Base-by-base conservation (phyloP, 2,888 invertebrate genomes). In the Neuroscelio doddi region DNA sequence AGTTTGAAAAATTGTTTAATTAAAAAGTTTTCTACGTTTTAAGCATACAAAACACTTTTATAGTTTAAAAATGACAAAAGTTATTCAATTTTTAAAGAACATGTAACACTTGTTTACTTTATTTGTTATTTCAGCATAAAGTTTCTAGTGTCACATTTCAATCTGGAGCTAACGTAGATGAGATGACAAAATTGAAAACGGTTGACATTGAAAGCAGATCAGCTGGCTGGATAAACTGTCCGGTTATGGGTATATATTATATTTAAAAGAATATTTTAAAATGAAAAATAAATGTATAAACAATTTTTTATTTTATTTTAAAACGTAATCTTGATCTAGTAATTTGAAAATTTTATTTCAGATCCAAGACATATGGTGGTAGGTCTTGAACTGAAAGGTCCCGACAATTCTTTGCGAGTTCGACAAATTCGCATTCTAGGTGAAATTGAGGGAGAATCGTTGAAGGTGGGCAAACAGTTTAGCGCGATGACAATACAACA, bases 221-320 rank as follows among this genome's bases (percentile, higher is more conserved):
- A 61, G 94, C 94, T 59, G 93, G 96, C 9, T 98, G 98, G 98
- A 88, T 97, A 10, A 93, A 92, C 79, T 95, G 95, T 76, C 91
- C 92, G 3, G 87, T 97, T 61, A 89, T 89, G 49, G 89, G 92
- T 92, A 83, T 85, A 85, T 24, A 39, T 15, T 39, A 16, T 26
- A 29, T 29, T 44, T 9, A 75, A 32, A 45, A 52, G 16, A 15
- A 16, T 8, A 21, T 41, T 14, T 36, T 27, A 14, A 36, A 30
- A 29, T 42, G n/a, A 7, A 1, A 27, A 41, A 51, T 44, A 57
- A 3, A 39, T 17, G 32, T n/a, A 21, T 34, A 42, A n/a, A 32
- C 4, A 24, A n/a, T 38, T 15, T 24, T 53, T 30, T 50, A 38
- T 64, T 36, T 24, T 64, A 39, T 69, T 72, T 14, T n/a, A n/a